Evolutionary conservation across 2,888 invertebrate species (phyloP), one percentile per base, ranked within the genome.

Genomic region (Agelastica alni): DNA sequence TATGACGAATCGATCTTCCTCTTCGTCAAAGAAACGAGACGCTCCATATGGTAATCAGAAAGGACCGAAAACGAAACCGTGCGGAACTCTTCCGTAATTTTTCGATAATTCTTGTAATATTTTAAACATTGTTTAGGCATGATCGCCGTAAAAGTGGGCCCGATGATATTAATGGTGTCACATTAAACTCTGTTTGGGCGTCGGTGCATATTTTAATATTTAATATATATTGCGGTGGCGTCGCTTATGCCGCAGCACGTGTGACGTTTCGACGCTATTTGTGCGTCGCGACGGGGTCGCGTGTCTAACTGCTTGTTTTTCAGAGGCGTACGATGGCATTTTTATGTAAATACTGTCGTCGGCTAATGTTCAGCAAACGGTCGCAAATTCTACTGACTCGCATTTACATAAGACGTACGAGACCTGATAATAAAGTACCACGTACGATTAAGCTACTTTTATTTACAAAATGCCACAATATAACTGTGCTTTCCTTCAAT

Each of bases 201-300:
- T 51, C 39, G 53, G 52, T 56, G 64, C 59, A 64, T 64, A 64
- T 64, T 59, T 64, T 61, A 64, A 64, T 61, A 60, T 58, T 56
- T 61, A 49, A 49, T 56, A 62, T 62, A 49, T 56, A 62, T 62
- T 60, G 64, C 59, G 64, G 49, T 49, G 39, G 64, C 49, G 51
- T 60, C 61, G 62, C 58, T 61, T 55, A 55, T 53, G 58, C 51
- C 47, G 54, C 55, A 32, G 49, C 64, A 64, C 64, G 64, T 64
- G 64, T 60, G 51, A 51, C 53, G 51, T 20, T 42, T 14, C 56
- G 49, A 42, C 48, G 44, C 52, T 56, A 53, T 51, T 51, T 44
- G 18, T 31, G 39, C 49, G 49, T 49, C 44, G 45, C 49, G 49
- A 32, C 51, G 34, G 49, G 34, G 43, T 43, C 51, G 44, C 26